Conservation (phyloP, 1,140 invertebrate genomes). For the Cherax destructor region DNA sequence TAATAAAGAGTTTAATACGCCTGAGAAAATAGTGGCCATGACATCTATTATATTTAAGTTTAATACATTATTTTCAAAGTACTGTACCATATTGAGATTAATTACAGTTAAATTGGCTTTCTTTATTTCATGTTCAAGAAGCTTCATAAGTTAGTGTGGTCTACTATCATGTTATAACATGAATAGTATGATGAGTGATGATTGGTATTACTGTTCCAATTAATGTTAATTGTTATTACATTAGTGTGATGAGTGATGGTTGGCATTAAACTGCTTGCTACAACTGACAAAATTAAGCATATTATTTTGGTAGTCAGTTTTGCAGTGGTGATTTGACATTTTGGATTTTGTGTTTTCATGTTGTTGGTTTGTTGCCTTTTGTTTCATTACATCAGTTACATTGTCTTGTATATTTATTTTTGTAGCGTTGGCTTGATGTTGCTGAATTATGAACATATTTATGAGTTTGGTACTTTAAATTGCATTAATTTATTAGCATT, state of each 20-base stretch:
- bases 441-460: neutral
- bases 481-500: no score
- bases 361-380: neutral
- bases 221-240: neutral
- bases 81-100: neutral
- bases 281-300: neutral
- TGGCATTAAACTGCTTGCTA: neutral
- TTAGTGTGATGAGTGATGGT: neutral
- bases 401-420: neutral
- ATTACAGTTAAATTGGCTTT: no score
- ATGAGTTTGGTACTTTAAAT: neutral
- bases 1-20: no score
- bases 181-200: neutral
- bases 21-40: no score
- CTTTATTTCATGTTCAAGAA: neutral
- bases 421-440: constrained; percentile 3
- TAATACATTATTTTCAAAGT: no score
- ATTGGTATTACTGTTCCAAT: neutral
- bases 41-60: no score
- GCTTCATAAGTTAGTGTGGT: neutral
- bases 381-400: neutral
- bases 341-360: neutral
- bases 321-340: neutral
- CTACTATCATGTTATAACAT: neutral
- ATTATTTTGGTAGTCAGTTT: neutral